Base-by-base conservation (phyloP, 2,888 invertebrate genomes). In the Stenurella melanura region DNA sequence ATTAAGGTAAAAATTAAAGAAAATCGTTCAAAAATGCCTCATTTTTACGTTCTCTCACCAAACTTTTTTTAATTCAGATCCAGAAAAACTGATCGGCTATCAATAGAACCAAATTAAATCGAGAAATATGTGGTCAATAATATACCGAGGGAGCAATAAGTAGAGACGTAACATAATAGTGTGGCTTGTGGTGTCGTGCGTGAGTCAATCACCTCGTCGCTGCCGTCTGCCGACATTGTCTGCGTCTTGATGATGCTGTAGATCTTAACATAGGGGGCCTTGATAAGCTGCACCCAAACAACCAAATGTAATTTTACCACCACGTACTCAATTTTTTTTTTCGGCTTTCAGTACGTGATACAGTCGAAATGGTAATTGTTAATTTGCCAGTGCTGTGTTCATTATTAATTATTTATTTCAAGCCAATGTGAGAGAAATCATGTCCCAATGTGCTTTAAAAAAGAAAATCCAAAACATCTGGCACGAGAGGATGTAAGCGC, bases 191-290 rank as follows among this genome's bases (percentile, higher is more conserved):
- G 80, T 81, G 77, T 81, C 76, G 82, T 84, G 84, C 80, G 81
- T 80, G 79, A 77, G 57, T 78, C 75, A 86, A 83, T 89, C 89
- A 89, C 89, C 89, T 90, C 89, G 85, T 90, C 89, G 85, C 85
- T 87, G 83, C 88, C 89, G 90, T 94, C 94, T 89, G 93, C 93
- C 86, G 94, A 94, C 91, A 93, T 92, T 90, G 93, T 95, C 92
- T 96, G 95, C 92, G 96, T 96, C 95, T 96, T 96, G 94, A 97
- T 95, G 92, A 97, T 96, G 93, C 94, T 96, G 95, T 96, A 96
- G 93, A 97, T 95, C 94, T 97, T 97, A 93, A 95, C 96, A 93
- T 96, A 97, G 90, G 97, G 97, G 91, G 97, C 96, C 95, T 97
- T 97, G 94, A 97, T 95, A 92, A 96, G 95, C 97, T 97, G 93